Evolutionary conservation across 2,113 vertebrate genomes (phyloP), one percentile per base, ranked within the genome.

Genomic region (Pterocles gutturalis): DNA sequence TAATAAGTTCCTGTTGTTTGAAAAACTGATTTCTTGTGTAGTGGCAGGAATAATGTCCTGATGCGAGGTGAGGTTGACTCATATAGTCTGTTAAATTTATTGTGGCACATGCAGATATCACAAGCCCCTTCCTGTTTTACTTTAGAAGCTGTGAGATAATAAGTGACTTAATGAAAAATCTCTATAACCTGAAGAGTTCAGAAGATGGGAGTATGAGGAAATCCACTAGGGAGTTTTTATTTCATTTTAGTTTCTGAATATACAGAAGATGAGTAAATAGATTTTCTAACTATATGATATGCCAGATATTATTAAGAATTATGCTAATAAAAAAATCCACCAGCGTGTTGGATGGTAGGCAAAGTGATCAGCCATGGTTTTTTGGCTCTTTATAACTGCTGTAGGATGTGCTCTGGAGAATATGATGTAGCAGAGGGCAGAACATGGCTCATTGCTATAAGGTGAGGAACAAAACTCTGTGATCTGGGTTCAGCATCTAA

Each of bases 1-100:
- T 87, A 78, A 55, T 69, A 94, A 86, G 69, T 94, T 95, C 88
- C 90, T 89, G 82, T 96, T 94, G 71, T 87, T 90, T 93, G n/a
- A 82, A 93, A 64, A 57, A 84, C 72, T 75, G 48, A 33, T 70
- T 92, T 66, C 34, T 89, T 92, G 53, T 87, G 57, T 77, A n/a
- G 15, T 86, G 61, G 38, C 65, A 89, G 25, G 76, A 94, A n/a
- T 90, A 49, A 78, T 65, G 43, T 46, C 61, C 46, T 89, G 34
- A 53, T 93, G 36, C 3, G 38, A 25, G 46, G 43, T 72, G 66
- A 76, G 7, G 62, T 73, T 70, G 48, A 71, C 34, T 78, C 31
- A 45, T 66, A 66, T 86, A 86, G 24, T 62, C 45, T 48, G 54
- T 49, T 94, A 80, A 64, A 88, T 94, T 95, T 93, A 62, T 83